phyloP scores from a whole-genome alignment of 92 coral and sea anemone genomes.

The Plumapathes pennacea region DNA sequence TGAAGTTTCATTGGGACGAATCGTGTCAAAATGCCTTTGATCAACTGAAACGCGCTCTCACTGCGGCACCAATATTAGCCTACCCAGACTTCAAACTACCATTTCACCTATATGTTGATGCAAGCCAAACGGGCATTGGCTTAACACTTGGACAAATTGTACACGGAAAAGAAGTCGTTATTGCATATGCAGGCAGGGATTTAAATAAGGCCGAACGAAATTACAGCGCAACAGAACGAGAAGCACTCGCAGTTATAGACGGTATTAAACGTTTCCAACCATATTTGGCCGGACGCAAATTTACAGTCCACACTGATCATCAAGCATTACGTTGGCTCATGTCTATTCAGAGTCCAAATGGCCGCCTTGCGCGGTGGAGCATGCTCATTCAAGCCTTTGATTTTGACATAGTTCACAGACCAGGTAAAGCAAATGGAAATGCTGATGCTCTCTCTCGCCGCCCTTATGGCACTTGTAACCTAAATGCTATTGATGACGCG shows the following conservation, averaged over 20 bases:
- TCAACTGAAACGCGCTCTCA: constrained; percentile 16
- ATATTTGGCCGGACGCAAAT: constrained; percentile 34
- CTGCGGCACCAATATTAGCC: constrained; percentile 45
- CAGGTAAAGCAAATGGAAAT: constrained; percentile 18
- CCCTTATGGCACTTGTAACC: neutral
- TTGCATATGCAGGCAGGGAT: constrained; percentile 43
- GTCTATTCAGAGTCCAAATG: constrained; percentile 22
- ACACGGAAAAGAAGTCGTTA: constrained; percentile 21
- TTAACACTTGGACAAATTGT: constrained; percentile 26
- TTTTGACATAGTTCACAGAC: constrained; percentile 46
- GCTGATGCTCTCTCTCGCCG: constrained; percentile 57
- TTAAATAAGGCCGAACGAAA: constrained; percentile 43
- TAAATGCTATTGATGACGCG: constrained; percentile 1
- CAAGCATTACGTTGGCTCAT: constrained; percentile 25
- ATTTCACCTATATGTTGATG: constrained; percentile 46
- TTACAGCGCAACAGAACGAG: constrained; percentile 46
- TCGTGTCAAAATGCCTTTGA: constrained; percentile 39
- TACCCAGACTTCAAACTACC: constrained; percentile 32
- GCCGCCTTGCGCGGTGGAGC: constrained; percentile 50
- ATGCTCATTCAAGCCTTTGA: constrained; percentile 30
- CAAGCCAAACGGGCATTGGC: constrained; percentile 34
- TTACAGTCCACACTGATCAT: constrained; percentile 46
- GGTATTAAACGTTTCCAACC: constrained; percentile 50
- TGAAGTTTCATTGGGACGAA: constrained; percentile 21
- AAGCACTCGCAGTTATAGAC: constrained; percentile 43